A percentile compares a stretch with the other conserved stretches of the same genome.
phyloP scores from a whole-genome alignment of 2,113 vertebrate genomes.

The Pachypanchax playfairii region DNA sequence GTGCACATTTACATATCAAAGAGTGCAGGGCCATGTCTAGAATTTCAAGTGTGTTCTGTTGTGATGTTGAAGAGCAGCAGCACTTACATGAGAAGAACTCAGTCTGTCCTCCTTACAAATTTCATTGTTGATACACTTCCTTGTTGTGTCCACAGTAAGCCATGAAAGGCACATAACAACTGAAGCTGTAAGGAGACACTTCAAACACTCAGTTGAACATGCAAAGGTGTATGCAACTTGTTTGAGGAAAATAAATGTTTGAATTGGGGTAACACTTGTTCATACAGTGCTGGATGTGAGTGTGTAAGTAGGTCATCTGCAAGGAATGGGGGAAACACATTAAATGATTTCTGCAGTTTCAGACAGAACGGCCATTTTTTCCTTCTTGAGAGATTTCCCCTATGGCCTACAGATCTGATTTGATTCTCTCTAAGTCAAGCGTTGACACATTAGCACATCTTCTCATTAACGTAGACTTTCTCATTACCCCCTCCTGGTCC shows the following conservation, averaged over 20 bases:
- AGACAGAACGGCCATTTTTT: conserved; percentile 31
- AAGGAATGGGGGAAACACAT: conserved; percentile 6
- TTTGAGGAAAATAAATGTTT: conserved; percentile 30
- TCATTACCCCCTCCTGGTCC: conserved; percentile 66
- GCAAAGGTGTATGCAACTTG: conserved; percentile 10
- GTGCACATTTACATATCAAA: conserved; percentile 85
- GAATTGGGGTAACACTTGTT: conserved; percentile 23
- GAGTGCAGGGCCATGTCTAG: conserved; percentile 63
- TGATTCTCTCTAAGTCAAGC: conserved; percentile 68
- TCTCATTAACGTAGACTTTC: conserved; percentile 69
- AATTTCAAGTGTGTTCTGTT: conserved; percentile 80
- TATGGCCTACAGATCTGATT: conserved; percentile 64
- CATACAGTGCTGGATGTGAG: conserved; percentile 14
- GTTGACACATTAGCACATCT: conserved; percentile 69
- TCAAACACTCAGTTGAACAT: conserved; percentile 38
- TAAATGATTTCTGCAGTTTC: conserved; percentile 37
- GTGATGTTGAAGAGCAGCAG: conserved; percentile 76
- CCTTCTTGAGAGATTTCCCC: conserved; percentile 61
- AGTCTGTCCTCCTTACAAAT: conserved; percentile 67
- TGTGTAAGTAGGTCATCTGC: conserved; percentile 64
- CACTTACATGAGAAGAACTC: conserved; percentile 72
- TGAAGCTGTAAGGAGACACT: conserved; percentile 43
- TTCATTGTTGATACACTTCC: conserved; percentile 58
- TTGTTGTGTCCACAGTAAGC: conserved; percentile 44
- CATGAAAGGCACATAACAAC: conserved; percentile 24